Base-by-base conservation (phyloP, 2,797 vertebrate species). In the Pseudocheirus occidentalis region DNA sequence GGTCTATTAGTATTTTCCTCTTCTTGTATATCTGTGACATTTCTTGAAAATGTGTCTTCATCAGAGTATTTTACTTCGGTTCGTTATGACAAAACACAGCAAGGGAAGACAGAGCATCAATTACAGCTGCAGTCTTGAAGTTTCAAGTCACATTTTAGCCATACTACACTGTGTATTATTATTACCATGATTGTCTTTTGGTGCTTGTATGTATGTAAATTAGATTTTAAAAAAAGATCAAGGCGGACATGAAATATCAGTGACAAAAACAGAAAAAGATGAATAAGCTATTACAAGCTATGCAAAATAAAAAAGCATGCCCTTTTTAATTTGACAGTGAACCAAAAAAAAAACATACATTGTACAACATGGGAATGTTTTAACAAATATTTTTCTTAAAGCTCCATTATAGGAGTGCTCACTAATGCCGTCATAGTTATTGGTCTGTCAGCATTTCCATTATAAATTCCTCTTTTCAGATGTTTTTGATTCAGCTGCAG, bases 251-350 rank as follows among this genome's bases (percentile, higher is more conserved):
- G 95, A 96, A 98, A 92, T 95, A 94, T 27, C 0, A 0, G 91
- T 94, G 95, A 94, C 92, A 96, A 94, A 97, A 92, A 62, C 55
- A 95, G 81, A 95, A 98, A 97, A 97, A 95, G 87, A 95, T 94
- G 95, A 96, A 94, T 94, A 93, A 95, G 59, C 90, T 95, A 57
- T 96, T 96, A 95, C 46, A 55, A 96, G 58, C 95, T 57, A 62
- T 5, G 87, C 97, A 97, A 94, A 97, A 95, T 96, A 95, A 96
- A 93, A 58, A 95, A 94, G n/a, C 28, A 5, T 40, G 9, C 14
- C 56, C 52, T n/a, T 93, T 98, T 96, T 95, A 95, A 96, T 97
- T 97, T 92, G 24, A 46, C 91, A 90, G 29, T 57, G 92, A 95
- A 93, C 93, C 0, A 6, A 93, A 97, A n/a, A 54, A 54, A 97